A percentile compares a stretch with the other conserved stretches of the same genome.
Evolutionary conservation across 2,888 invertebrate genomes (phyloP).

Genomic region (Belgica antarctica): DNA sequence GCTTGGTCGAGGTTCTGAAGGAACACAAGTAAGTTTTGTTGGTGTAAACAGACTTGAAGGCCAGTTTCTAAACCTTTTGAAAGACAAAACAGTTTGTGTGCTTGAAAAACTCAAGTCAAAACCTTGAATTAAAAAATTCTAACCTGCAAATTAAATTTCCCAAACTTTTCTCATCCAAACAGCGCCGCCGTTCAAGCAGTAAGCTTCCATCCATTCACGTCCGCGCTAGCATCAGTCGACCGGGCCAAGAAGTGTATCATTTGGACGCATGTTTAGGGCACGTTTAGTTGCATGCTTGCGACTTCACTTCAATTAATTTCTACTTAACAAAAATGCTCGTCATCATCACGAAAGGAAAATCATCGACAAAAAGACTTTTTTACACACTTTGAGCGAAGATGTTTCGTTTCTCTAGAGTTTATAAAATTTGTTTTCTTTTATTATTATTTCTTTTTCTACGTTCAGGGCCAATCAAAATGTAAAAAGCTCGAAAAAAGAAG

Average conservation of each 20-base stretch:
- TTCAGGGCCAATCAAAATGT: not conserved
- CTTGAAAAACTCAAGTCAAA: no score
- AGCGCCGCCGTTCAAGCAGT: conserved; percentile 84
- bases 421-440: not conserved
- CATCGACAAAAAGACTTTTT: conserved; percentile 21
- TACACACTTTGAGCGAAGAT: conserved; percentile 2
- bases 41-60: no score
- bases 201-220: conserved; percentile 83
- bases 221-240: conserved; percentile 78
- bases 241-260: conserved; percentile 75
- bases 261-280: conserved; percentile 60
- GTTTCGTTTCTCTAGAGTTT: not conserved
- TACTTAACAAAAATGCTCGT: conserved; percentile 1
- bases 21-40: conserved; percentile 78
- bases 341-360: not conserved
- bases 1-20: conserved; percentile 74
- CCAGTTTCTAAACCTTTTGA: not conserved
- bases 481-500: not conserved
- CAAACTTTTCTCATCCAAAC: no score
- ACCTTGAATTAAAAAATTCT: no score
- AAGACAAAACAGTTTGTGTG: no score
- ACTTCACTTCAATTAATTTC: not conserved
- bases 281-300: not conserved
- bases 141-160: not conserved
- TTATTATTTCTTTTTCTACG: no score